Conservation (phyloP, 2,113 vertebrate species). For the Mellivora capensis region DNA sequence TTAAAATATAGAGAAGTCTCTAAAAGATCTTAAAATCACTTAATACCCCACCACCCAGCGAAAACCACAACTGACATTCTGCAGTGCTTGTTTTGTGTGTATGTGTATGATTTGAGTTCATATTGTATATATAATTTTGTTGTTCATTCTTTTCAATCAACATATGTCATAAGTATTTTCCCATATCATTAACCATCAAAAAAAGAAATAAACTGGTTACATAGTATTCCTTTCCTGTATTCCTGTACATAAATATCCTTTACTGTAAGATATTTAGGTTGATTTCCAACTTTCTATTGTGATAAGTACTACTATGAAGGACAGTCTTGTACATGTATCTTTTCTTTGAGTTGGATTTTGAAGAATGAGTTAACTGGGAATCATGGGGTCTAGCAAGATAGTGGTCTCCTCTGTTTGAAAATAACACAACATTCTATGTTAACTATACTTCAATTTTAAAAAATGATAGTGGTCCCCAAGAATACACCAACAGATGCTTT, state of each 20-base stretch:
- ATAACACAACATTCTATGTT: neutral
- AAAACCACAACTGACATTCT: neutral
- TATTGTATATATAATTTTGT: neutral
- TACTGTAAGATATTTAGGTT: neutral
- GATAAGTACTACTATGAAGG: neutral
- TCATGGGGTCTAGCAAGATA: neutral
- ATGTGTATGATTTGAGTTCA: neutral
- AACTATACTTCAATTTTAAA: neutral
- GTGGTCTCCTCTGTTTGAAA: neutral
- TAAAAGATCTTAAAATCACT: neutral
- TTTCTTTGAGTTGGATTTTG: neutral
- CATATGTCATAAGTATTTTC: neutral
- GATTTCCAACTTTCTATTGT: neutral
- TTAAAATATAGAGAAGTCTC: neutral
- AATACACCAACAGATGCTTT: neutral
- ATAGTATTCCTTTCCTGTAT: neutral
- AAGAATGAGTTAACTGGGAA: neutral
- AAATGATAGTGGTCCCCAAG: neutral
- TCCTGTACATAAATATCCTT: neutral
- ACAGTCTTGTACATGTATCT: neutral
- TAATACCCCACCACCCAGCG: neutral
- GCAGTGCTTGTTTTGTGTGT: neutral
- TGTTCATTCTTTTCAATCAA: neutral
- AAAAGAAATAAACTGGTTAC: neutral
- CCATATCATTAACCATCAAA: neutral